Evolutionary conservation across 2,113 vertebrate species (phyloP).

Genomic region (Paralichthys olivaceus): DNA sequence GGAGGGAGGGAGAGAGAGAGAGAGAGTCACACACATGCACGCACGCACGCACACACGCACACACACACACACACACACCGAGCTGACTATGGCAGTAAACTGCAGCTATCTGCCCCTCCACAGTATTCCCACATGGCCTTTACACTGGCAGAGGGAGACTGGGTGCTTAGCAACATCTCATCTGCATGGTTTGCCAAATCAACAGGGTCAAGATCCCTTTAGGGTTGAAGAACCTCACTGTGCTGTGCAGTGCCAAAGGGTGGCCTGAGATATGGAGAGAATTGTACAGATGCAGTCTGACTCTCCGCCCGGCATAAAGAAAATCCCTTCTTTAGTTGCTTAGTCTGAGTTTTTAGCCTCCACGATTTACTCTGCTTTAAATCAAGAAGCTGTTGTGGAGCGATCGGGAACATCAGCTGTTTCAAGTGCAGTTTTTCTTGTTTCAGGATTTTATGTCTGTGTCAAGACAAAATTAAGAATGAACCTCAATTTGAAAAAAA

Average conservation of each 20-base stretch:
- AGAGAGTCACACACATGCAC: background rate
- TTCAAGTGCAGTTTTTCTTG: no score
- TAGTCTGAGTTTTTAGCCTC: constrained; percentile 2
- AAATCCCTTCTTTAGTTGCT: background rate
- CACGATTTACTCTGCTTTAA: background rate
- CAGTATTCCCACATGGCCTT: constrained; percentile 60
- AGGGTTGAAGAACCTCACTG: constrained; percentile 42
- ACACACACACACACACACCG: constrained; percentile 26
- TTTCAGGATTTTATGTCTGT: no score
- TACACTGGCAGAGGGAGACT: constrained; percentile 48
- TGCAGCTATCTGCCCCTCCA: constrained; percentile 40
- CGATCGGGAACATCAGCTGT: background rate
- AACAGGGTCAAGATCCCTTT: constrained; percentile 68
- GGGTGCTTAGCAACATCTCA: constrained; percentile 79
- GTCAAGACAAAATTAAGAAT: no score
- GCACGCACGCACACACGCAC: background rate
- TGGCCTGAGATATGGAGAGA: constrained; percentile 25
- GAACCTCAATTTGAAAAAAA: no score
- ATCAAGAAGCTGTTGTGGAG: constrained; percentile 1
- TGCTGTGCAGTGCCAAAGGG: constrained; percentile 16
- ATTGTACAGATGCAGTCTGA: background rate
- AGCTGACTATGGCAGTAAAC: constrained; percentile 47
- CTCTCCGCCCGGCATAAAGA: constrained; percentile 4
- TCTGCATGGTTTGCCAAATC: constrained; percentile 69
- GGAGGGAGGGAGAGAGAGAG: background rate